Percentiles rank a stretch among this genome's conserved stretches.
Evolutionary conservation across 2,888 invertebrate genomes (phyloP).

Genomic region (Cantharis lateralis): DNA sequence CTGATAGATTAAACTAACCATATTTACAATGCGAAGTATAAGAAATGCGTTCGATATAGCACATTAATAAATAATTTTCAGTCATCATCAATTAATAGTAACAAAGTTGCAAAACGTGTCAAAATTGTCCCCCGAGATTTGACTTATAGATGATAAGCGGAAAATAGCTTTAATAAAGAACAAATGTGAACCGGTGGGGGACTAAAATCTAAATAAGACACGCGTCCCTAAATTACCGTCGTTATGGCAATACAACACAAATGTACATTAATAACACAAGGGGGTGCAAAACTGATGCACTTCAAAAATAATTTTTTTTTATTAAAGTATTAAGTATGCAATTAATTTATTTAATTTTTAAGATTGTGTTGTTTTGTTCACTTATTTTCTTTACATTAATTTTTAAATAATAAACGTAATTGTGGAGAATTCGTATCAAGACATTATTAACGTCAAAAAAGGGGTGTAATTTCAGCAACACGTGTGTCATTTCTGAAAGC

Average conservation of each 20-base stretch:
- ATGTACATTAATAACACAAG: slow-evolving; percentile 36
- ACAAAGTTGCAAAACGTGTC: slow-evolving; percentile 1
- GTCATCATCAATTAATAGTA: neutral
- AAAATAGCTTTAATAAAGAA: slow-evolving; percentile 30
- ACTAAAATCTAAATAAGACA: slow-evolving; percentile 33
- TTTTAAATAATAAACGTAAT: neutral
- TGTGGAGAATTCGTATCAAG: neutral
- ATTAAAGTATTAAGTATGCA: slow-evolving; percentile 14
- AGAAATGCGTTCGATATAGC: neutral
- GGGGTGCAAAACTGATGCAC: slow-evolving; percentile 23
- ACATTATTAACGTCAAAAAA: neutral
- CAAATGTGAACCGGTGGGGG: slow-evolving; percentile 20
- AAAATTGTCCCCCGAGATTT: neutral
- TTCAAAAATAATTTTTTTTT: slow-evolving; percentile 16
- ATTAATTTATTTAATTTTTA: slow-evolving; percentile 2
- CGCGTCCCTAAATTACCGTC: slow-evolving; percentile 40
- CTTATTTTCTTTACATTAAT: neutral
- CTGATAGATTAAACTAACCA: too few species aligned
- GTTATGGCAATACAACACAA: slow-evolving; percentile 38
- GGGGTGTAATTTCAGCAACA: slow-evolving; percentile 5
- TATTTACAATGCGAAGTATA: too few species aligned
- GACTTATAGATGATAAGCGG: slow-evolving; percentile 19
- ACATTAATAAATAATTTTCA: neutral
- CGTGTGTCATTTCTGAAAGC: slow-evolving; percentile 13
- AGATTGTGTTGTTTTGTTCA: neutral